phyloP scores from a whole-genome alignment of 2,797 vertebrate species.

The Paedocypris micromegethes region DNA sequence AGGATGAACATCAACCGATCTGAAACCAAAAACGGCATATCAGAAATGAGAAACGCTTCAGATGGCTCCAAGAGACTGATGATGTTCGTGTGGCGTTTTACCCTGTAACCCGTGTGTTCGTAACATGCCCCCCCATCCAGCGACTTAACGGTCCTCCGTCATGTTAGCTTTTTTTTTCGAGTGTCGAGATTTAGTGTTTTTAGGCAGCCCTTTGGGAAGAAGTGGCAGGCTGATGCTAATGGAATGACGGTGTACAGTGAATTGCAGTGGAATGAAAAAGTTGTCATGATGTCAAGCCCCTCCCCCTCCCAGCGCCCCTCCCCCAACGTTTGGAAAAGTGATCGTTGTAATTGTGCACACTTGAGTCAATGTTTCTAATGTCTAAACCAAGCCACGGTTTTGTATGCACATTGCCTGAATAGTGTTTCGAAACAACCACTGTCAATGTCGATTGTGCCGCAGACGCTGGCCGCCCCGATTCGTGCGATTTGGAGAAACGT shows the following conservation, averaged over 20 bases:
- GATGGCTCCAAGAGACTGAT: conserved; percentile 35
- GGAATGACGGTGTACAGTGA: conserved; percentile 53
- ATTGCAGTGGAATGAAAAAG: conserved; percentile 50
- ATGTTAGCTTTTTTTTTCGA: conserved; percentile 49
- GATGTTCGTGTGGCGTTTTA: conserved; percentile 41
- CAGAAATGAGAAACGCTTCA: conserved; percentile 43
- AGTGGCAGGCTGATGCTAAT: conserved; percentile 49
- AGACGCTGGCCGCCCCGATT: conserved; percentile 43
- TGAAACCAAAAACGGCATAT: conserved; percentile 53
- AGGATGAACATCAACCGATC: conserved; percentile 58
- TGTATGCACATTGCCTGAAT: conserved; percentile 54
- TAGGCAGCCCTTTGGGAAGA: conserved; percentile 49
- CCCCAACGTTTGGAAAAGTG: conserved; percentile 44
- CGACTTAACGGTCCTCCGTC: conserved; percentile 43
- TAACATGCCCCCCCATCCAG: conserved; percentile 38
- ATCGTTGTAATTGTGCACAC: conserved; percentile 52
- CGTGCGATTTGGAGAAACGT: conserved; percentile 49
- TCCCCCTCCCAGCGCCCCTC: conserved; percentile 2
- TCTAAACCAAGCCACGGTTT: conserved; percentile 54
- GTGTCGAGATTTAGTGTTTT: conserved; percentile 49
- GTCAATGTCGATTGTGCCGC: conserved; percentile 50
- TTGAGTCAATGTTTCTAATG: conserved; percentile 54
- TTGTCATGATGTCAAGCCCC: conserved; percentile 52
- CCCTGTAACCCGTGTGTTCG: conserved; percentile 42
- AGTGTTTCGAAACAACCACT: conserved; percentile 50